Base-by-base conservation (phyloP, 2,113 vertebrate genomes). In the Castor canadensis region DNA sequence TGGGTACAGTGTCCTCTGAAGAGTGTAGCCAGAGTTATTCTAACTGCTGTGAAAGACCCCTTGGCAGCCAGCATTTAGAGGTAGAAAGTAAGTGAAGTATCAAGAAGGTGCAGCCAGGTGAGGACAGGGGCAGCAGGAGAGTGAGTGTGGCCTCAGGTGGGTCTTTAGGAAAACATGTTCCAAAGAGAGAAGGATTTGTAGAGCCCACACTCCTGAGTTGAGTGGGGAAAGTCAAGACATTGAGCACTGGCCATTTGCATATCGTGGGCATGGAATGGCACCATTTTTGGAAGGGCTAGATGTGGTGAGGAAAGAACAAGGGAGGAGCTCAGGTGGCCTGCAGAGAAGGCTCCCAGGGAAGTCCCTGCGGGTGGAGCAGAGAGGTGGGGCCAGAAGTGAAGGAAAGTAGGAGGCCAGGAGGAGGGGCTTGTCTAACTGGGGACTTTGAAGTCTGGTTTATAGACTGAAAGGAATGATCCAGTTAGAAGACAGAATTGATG, bases 101-200 rank as follows among this genome's bases (percentile, higher is more conserved):
- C 17, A 35, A 88, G 66, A n/a, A 40, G 56, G 16, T 17, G 2
- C 38, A 20, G 43, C 64, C 62, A 20, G 12, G 32, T 17, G n/a
- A 54, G 22, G 11, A 4, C 28, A n/a, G 26, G 60, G 60, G 12
- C 49, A 3, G 64, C 16, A 3, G 71, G 24, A 6, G 7, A 52
- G 26, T 3, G 32, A 35, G 32, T 0, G 12, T 47, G 54, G 45
- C 43, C n/a, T 56, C 45, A 10, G 89, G 67, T 58, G 32, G 54
- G 38, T 66, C 56, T 45, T 9, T 19, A 35, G 45, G 11, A 54
- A 58, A 54, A 4, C 9, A 0, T 3, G 60, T 12, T 47, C 62
- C 60, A 4, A 22, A 47, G 43, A 52, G 26, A n/a, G 47, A 35
- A 0, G 0, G 32, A 4, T n/a, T n/a, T n/a, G n/a, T n/a, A n/a